Evolutionary conservation across 2,113 vertebrate species (phyloP).

Genomic region (Catagonus wagneri): DNA sequence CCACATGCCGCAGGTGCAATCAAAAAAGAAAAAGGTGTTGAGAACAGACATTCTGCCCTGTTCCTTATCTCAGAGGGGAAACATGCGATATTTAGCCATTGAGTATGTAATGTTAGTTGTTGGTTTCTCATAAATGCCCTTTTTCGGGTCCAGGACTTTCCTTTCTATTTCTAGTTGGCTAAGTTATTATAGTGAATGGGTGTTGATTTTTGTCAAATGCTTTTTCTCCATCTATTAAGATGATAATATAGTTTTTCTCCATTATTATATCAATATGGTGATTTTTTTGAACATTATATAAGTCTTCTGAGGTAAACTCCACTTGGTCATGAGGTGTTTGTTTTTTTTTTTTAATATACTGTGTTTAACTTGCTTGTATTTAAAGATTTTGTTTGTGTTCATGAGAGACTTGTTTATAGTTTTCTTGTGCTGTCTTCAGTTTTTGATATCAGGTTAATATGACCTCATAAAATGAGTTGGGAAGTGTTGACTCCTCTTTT

Average conservation of each 20-base stretch:
- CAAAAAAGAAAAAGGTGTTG: no score
- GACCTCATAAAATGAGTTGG: not conserved
- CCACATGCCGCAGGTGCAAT: no score
- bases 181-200: no score
- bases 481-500: not conserved
- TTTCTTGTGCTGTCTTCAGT: not conserved
- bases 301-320: not conserved
- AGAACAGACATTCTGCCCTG: no score
- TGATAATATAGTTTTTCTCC: not conserved
- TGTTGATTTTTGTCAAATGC: no score
- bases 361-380: not conserved
- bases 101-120: not conserved
- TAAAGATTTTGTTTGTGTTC: not conserved
- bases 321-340: not conserved
- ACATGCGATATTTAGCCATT: not conserved
- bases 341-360: not conserved
- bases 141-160: not conserved
- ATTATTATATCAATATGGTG: not conserved
- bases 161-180: not conserved
- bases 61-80: no score
- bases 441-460: not conserved
- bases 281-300: not conserved
- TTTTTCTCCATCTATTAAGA: not conserved
- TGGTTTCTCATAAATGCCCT: not conserved
- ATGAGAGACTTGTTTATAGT: not conserved